phyloP scores from a whole-genome alignment of 1,140 invertebrate genomes.

The Radopholus similis region DNA sequence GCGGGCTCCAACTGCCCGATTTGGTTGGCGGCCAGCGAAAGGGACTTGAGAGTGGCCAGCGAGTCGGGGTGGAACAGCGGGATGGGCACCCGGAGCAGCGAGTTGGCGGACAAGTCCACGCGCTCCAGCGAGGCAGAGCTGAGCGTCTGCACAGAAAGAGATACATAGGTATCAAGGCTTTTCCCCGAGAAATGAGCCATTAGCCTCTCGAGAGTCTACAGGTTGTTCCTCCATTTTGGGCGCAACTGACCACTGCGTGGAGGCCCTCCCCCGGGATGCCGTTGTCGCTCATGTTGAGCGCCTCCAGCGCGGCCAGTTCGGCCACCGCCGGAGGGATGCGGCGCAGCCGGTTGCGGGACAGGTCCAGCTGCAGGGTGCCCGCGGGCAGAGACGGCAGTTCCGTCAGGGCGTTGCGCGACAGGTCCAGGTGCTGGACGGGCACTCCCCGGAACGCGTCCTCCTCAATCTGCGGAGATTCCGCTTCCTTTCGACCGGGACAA shows the following conservation, averaged over 20 bases:
- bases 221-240: neutral
- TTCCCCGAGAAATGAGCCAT: neutral
- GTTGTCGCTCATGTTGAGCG: constrained; percentile 45
- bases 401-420: neutral
- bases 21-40: constrained; percentile 37
- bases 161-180: neutral
- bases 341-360: constrained; percentile 40
- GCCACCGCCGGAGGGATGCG: constrained; percentile 39
- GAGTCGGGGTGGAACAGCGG: constrained; percentile 33
- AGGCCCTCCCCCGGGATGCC: constrained; percentile 29
- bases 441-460: neutral
- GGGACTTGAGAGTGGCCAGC: constrained; percentile 6
- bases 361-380: constrained; percentile 33
- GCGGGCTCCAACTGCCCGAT: constrained; percentile 32
- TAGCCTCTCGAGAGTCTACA: neutral
- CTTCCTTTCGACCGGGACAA: neutral
- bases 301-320: constrained; percentile 24
- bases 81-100: constrained; percentile 29
- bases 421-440: constrained; percentile 4
- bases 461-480: constrained; percentile 8
- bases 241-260: neutral
- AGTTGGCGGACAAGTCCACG: constrained; percentile 44
- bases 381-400: constrained; percentile 14
- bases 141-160: neutral
- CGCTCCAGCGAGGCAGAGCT: constrained; percentile 24